A percentile compares a stretch with the other conserved stretches of the same genome.
Evolutionary conservation across 2,113 vertebrate species (phyloP).

Genomic region (Lethenteron reissneri): DNA sequence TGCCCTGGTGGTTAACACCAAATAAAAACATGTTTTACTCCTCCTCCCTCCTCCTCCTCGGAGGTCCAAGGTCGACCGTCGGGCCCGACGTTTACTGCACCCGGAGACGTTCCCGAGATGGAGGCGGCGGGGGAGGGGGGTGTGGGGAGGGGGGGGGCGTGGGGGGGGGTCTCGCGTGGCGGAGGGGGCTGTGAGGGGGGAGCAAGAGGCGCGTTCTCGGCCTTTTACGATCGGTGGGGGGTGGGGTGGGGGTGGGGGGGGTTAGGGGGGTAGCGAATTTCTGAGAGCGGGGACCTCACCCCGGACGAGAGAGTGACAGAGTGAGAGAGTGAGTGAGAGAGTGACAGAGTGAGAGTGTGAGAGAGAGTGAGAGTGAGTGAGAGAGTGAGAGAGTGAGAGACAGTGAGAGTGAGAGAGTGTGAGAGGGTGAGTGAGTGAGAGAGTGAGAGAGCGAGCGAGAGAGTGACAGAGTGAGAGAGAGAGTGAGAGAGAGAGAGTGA

Average conservation of each 20-base stretch:
- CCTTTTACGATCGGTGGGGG: neutral
- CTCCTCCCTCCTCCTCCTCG: too few relatives aligned
- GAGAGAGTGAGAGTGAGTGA: neutral
- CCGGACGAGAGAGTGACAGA: neutral
- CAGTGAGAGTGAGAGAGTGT: neutral
- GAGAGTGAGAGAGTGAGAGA: constrained; percentile 6
- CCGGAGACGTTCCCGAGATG: neutral
- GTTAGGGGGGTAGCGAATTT: neutral
- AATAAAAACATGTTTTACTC: too few relatives aligned
- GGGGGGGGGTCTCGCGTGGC: neutral
- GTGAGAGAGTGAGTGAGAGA: neutral
- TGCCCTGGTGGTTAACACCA: too few relatives aligned
- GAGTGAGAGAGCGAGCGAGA: neutral
- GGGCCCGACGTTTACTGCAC: too few relatives aligned
- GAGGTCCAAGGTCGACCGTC: too few relatives aligned
- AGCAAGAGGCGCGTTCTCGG: neutral
- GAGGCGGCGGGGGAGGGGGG: neutral
- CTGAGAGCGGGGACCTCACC: neutral
- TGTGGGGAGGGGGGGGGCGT: neutral
- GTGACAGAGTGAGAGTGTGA: neutral
- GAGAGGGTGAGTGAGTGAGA: neutral
- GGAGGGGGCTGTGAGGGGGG: neutral
- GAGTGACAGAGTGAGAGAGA: neutral
- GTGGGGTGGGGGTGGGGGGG: neutral
- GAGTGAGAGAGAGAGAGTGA: neutral